Base-by-base conservation (phyloP, 2,113 vertebrate species). In the Hoplias malabaricus region DNA sequence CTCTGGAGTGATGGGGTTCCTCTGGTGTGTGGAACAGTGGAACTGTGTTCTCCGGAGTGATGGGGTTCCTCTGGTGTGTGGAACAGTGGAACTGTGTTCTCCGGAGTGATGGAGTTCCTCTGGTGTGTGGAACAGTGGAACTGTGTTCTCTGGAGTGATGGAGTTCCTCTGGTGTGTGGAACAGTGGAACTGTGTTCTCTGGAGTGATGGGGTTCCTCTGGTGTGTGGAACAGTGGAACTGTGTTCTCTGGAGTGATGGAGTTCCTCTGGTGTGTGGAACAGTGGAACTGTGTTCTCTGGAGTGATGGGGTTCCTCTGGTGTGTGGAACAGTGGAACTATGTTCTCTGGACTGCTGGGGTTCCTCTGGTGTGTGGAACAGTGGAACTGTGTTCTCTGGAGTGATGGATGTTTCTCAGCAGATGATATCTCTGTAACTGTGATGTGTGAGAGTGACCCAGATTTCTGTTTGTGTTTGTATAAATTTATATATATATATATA, bases 401-500 rank as follows among this genome's bases (percentile, higher is more conserved):
- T 46, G 5, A 2, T 46, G 43, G 2, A 16, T 46, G 43, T 16
- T n/a, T n/a, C n/a, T n/a, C n/a, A n/a, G n/a, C n/a, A n/a, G n/a
- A 13, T 48, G 46, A 36, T 42, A 29, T 59, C 38, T 14, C 16
- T 73, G 21, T 6, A 43, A 14, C 33, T 38, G 63, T 59, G 50
- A 53, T n/a, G 59, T 12, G 36, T 79, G 33, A 13, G 46, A 21
- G 12, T 79, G 77, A 57, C 70, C 61, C 53, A 72, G 59, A 73
- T 72, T 73, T 36, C 34, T 72, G 50, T 59, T 27, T 31, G 38
- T 53, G 19, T 78, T 25, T 43, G 48, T 33, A 48, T 40, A 77
- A n/a, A n/a, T n/a, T n/a, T n/a, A n/a, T n/a, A n/a, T n/a, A n/a
- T n/a, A n/a, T n/a, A n/a, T n/a, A n/a, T n/a, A n/a, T n/a, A n/a